phyloP scores from a whole-genome alignment of 2,888 invertebrate species.

The Cremastinae sp. region DNA sequence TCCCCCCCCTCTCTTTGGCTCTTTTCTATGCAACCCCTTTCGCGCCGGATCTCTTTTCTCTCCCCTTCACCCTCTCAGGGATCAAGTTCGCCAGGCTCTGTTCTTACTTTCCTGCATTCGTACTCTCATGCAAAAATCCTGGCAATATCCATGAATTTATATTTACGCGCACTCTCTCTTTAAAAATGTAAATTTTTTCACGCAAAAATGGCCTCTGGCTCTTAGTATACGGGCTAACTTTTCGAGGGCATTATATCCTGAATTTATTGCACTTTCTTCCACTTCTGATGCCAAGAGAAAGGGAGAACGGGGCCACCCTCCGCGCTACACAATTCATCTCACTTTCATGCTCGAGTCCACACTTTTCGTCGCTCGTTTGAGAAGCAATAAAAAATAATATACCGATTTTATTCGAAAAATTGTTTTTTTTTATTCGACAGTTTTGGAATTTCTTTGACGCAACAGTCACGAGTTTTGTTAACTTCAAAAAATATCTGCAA shows the following conservation, averaged over 20 bases:
- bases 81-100: conserved; percentile 50
- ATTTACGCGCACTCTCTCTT: no score
- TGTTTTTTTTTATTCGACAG: no score
- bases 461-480: no score
- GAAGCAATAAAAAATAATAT: no score
- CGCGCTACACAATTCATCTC: conserved; percentile 20
- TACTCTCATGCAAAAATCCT: conserved; percentile 2
- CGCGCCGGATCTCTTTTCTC: conserved; percentile 28
- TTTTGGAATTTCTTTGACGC: no score
- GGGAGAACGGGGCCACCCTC: conserved; percentile 61
- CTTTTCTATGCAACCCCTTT: conserved; percentile 17
- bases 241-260: conserved; percentile 66
- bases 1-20: conserved; percentile 45
- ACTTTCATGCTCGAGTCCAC: conserved; percentile 12
- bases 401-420: no score
- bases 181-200: neutral
- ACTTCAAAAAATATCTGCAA: no score
- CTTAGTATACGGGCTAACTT: conserved; percentile 60
- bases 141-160: conserved; percentile 6
- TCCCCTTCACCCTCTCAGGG: conserved; percentile 40
- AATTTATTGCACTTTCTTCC: conserved; percentile 75
- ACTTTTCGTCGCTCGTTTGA: neutral
- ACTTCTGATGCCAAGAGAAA: conserved; percentile 72
- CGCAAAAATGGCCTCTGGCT: conserved; percentile 5
- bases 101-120: conserved; percentile 10